Evolutionary conservation across 2,797 vertebrate species (phyloP).

Genomic region (Pogonophryne albipinna): DNA sequence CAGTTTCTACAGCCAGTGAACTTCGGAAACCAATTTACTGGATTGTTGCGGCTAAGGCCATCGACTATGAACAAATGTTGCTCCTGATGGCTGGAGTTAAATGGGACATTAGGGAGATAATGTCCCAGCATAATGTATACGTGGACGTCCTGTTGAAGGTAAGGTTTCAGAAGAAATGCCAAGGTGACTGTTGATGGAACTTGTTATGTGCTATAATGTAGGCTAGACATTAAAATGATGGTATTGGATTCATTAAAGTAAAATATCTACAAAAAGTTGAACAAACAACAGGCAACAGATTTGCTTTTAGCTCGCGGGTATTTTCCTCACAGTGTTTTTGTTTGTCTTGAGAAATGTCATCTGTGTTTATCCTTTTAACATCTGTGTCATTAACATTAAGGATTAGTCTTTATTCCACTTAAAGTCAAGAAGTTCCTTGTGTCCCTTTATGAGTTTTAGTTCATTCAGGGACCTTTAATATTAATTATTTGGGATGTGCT

Average conservation of each 20-base stretch:
- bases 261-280: background rate
- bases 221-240: background rate
- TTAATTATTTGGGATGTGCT: conserved; percentile 73
- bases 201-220: background rate
- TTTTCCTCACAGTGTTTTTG: conserved; percentile 16
- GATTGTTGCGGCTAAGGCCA: conserved; percentile 98
- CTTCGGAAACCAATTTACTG: conserved; percentile 98
- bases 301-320: background rate
- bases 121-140: conserved; percentile 98
- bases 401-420: conserved; percentile 3
- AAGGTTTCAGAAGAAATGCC: conserved; percentile 50
- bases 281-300: conserved; percentile 6
- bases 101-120: conserved; percentile 99
- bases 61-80: conserved; percentile 98
- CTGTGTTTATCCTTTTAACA: conserved; percentile 13
- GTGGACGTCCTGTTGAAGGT: conserved; percentile 97
- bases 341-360: conserved; percentile 24
- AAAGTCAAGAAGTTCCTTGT: conserved; percentile 31
- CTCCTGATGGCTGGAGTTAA: conserved; percentile 96
- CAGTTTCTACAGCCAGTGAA: conserved; percentile 97
- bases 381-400: conserved; percentile 30
- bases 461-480: conserved; percentile 53
- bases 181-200: background rate
- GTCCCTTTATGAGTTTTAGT: conserved; percentile 30
- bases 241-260: background rate